Percentiles rank a stretch among this genome's conserved stretches.
phyloP scores from a whole-genome alignment of 2,888 invertebrate genomes.

The Alentia gelatinosa region DNA sequence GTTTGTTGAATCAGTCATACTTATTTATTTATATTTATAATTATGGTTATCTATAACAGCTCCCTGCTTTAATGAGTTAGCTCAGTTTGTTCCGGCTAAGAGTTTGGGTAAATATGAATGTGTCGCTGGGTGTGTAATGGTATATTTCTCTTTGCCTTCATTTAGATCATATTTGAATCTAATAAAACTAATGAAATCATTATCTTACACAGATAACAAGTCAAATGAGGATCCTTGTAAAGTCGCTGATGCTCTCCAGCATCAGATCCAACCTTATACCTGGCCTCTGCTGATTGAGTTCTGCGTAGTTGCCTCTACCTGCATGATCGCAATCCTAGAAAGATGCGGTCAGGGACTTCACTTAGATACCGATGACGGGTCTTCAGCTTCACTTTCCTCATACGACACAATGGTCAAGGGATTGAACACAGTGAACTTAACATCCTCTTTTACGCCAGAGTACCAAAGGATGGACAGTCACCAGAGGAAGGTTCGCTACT shows the following conservation, averaged over 20 bases:
- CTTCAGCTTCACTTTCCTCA: not conserved
- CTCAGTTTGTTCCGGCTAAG: too few species aligned
- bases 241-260: not conserved
- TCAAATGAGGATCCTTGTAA: not conserved
- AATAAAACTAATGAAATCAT: too few species aligned
- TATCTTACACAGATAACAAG: not conserved
- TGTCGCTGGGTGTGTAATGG: too few species aligned
- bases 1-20: too few species aligned
- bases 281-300: slow-evolving; percentile 47
- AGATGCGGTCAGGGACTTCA: slow-evolving; percentile 1
- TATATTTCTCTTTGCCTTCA: too few species aligned
- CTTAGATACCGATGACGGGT: not conserved
- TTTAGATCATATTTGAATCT: too few species aligned
- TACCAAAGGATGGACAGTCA: not conserved
- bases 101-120: too few species aligned
- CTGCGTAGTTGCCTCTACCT: slow-evolving; percentile 27
- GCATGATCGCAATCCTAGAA: not conserved
- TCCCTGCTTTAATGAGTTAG: too few species aligned
- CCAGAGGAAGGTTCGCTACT: not conserved
- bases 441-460: too few species aligned
- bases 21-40: too few species aligned
- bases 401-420: not conserved
- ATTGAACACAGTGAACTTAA: too few species aligned
- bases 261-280: not conserved
- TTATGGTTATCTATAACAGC: too few species aligned